Base-by-base conservation (phyloP, 2,888 invertebrate genomes). In the Archips xylosteana region DNA sequence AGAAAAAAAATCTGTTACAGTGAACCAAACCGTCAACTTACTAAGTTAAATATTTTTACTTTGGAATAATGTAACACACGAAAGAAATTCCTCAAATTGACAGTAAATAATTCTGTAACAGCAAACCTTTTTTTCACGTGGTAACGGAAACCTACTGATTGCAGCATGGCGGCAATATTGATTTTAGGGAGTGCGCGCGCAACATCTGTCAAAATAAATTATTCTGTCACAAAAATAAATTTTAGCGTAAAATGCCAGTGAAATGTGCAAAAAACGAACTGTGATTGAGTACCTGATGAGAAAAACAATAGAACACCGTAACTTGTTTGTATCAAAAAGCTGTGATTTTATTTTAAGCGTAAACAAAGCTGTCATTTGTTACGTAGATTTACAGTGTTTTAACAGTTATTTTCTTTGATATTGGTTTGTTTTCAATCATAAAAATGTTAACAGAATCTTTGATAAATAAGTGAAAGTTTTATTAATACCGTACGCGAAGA, bases 111-210 rank as follows among this genome's bases (percentile, higher is more conserved):
- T 23, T 47, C 34, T 34, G 60, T 68, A 68, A 73, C 23, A 73
- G 59, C 39, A 36, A 73, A 63, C 69, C n/a, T n/a, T 47, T 47
- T 13, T 47, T 15, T 23, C 6, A 6, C 32, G 12, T 13, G 45
- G 23, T 66, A 72, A 51, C 65, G 71, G 36, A 36, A 67, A 72
- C 72, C 36, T 23, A 63, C 67, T 63, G 23, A 62, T 39, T 54
- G 61, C 62, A 68, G 13, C 67, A 75, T 70, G 74, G 74, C 67
- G 49, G 51, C 77, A 79, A 83, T 91, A 92, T 92, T 85, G 92
- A 92, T 92, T 89, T 84, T 77, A 63, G 74, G 65, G 59, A 71
- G 76, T 77, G 88, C 92, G 92, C 89, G 90, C 92, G 92, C 92
- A 89, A 23, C 68, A 75, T 39, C 85, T 87, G 90, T 91, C 90